phyloP scores from a whole-genome alignment of 1,140 invertebrate species.

The Neomicropteryx cornuta region DNA sequence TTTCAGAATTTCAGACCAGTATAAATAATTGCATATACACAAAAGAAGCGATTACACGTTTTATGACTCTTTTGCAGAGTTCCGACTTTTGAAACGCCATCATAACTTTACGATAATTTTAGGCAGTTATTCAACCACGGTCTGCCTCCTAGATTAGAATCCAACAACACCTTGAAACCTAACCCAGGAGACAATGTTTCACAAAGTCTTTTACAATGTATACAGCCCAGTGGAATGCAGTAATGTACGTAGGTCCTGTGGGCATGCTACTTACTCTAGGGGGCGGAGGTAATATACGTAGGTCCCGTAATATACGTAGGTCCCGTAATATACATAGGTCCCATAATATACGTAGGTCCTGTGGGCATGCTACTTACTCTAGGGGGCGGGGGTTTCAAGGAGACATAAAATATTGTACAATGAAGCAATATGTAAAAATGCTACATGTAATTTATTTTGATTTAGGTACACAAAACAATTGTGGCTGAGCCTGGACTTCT shows the following conservation, averaged over 20 bases:
- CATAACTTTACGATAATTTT: slow-evolving; percentile 3
- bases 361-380: background rate
- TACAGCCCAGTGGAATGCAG: too few relatives aligned
- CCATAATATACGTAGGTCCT: slow-evolving; percentile 7
- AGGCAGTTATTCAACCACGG: too few relatives aligned
- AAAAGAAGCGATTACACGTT: background rate
- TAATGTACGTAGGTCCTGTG: slow-evolving; percentile 7
- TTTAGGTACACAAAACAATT: slow-evolving; percentile 28
- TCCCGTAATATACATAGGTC: slow-evolving; percentile 3
- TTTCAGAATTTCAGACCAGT: too few relatives aligned
- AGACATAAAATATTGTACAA: background rate
- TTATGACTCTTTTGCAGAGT: background rate
- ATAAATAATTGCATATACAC: too few relatives aligned
- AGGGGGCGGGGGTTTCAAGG: background rate
- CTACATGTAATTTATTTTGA: background rate
- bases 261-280: background rate
- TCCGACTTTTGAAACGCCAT: background rate
- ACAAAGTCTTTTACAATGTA: too few relatives aligned
- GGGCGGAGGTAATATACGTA: background rate
- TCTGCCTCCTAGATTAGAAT: too few relatives aligned
- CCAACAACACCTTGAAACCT: too few relatives aligned
- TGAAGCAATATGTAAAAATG: background rate
- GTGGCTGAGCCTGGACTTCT: slow-evolving; percentile 21
- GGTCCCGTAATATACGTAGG: background rate
- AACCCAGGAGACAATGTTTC: too few relatives aligned